A percentile compares a stretch with the other conserved stretches of the same genome.
Evolutionary conservation across 2,888 invertebrate genomes (phyloP).

Genomic region (Brachyptera putata): DNA sequence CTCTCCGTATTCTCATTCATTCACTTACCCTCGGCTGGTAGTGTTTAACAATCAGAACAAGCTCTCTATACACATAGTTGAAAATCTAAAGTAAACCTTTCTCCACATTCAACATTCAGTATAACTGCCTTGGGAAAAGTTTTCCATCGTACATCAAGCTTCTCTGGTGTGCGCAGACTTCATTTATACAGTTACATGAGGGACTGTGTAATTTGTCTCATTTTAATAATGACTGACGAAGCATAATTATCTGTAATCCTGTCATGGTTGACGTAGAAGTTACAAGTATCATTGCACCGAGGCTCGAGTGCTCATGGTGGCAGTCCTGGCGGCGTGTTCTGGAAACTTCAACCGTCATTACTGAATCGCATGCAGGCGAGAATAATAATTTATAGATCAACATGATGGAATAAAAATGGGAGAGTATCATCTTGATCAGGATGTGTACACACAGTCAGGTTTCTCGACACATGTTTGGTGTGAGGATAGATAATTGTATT

Average conservation of each 20-base stretch:
- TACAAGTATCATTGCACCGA: neutral
- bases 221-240: constrained; percentile 10
- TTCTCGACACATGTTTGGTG: too few species aligned
- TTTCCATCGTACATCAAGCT: neutral
- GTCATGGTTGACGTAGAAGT: neutral
- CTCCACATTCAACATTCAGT: neutral
- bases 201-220: constrained; percentile 1
- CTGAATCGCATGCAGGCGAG: constrained; percentile 19
- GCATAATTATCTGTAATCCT: constrained; percentile 1
- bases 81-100: constrained; percentile 18
- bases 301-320: constrained; percentile 1
- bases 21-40: constrained; percentile 15
- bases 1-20: neutral
- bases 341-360: constrained; percentile 17
- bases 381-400: constrained; percentile 29
- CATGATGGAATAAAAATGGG: too few species aligned
- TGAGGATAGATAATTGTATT: too few species aligned
- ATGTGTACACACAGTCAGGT: too few species aligned
- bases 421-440: too few species aligned
- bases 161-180: neutral
- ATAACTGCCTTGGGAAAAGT: neutral
- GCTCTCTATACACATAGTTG: constrained; percentile 21
- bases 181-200: constrained; percentile 4
- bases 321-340: constrained; percentile 2
- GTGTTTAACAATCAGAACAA: constrained; percentile 18